Evolutionary conservation across 2,888 invertebrate species (phyloP), one percentile per base, ranked within the genome.

Genomic region (Dione juno): DNA sequence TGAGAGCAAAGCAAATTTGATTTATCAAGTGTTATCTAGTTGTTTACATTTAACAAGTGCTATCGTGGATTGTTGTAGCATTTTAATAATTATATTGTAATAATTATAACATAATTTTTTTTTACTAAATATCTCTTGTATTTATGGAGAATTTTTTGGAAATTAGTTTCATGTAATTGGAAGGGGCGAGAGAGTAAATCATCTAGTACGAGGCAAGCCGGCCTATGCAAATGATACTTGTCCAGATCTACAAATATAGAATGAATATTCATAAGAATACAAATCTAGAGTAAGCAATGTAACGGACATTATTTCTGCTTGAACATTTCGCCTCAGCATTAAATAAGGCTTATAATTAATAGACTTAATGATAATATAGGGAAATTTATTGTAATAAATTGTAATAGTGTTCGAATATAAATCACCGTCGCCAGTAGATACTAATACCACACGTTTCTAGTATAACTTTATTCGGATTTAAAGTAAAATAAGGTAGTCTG

Each of bases 231-330:
- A 73, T 72, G 58, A 70, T 64, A 61, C 61, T 65, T 43, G 54
- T 58, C 54, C 58, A 58, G 40, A 13, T 61, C 43, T 50, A 58
- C 69, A 70, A 70, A 70, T 66, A 70, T 71, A 65, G 66, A 43
- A 68, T 75, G 64, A 75, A 75, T 75, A 75, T 75, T 75, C 74
- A 75, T 69, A 40, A 28, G 54, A 67, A 52, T 70, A 57, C 61
- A 64, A 58, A 66, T 68, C 71, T 71, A 64, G 52, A 52, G 54
- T 59, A 58, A 58, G 52, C 63, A 65, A 66, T 57, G 65, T 59
- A 53, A 40, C 21, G 53, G 67, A 53, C 50, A 43, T 68, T 68
- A 73, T 57, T 66, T 54, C 37, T 64, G 37, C 37, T 64, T 14
- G 8, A 63, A 19, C 45, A 37, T 63, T 63, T 14, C 8, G 48